phyloP scores from a whole-genome alignment of 92 coral and sea anemone species.

The Palythoa heliodiscus region DNA sequence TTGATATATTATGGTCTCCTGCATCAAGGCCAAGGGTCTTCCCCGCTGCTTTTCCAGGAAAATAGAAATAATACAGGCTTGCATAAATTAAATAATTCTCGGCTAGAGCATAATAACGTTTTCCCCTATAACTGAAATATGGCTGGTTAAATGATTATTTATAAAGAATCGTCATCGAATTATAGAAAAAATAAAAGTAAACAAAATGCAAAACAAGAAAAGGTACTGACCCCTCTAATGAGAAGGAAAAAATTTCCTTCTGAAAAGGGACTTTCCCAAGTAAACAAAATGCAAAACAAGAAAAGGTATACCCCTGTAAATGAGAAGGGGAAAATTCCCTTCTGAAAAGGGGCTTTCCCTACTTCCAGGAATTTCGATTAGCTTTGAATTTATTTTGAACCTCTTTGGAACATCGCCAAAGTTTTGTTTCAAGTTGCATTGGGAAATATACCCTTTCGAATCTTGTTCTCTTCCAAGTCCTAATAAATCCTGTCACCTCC shows the following conservation, averaged over 20 bases:
- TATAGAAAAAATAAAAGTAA: neutral
- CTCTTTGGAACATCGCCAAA: no score
- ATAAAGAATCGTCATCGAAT: neutral
- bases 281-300: neutral
- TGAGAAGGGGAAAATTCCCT: constrained; percentile 14
- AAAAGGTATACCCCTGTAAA: neutral
- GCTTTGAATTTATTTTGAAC: neutral
- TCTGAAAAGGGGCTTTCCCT: no score
- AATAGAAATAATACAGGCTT: neutral
- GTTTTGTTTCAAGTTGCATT: no score
- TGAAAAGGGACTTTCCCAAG: neutral
- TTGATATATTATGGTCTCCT: no score
- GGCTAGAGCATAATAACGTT: no score
- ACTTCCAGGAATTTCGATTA: neutral
- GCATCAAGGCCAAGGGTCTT: neutral
- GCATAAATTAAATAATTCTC: neutral
- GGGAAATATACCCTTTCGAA: no score
- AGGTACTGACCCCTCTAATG: neutral
- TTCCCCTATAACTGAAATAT: no score
- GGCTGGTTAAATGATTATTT: neutral
- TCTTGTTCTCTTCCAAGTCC: no score
- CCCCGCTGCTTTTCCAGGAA: neutral
- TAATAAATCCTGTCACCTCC: no score
- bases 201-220: neutral
- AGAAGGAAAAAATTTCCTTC: constrained; percentile 14